Percentiles rank a stretch among this genome's conserved stretches.
These are phyloP conservation scores for Cassiopea xamachana DNA, from an alignment of 30 jellyfish, hydroid and myxozoan genomes.

Conservation along the genomic window DNA sequence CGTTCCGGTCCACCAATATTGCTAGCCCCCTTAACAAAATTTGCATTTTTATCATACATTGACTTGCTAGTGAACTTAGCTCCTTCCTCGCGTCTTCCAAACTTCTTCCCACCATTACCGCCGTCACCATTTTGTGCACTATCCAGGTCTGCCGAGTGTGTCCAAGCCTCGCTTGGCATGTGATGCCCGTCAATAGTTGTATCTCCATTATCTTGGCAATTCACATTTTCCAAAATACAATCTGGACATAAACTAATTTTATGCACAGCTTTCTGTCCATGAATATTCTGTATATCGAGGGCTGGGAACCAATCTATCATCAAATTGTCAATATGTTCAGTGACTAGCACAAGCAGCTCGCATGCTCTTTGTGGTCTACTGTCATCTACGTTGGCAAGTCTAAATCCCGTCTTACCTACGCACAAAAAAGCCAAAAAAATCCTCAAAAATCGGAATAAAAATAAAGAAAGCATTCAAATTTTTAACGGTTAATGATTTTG, in stretches of 20 bases:
- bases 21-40: no score
- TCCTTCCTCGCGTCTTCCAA: not conserved
- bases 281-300: conserved; percentile 64
- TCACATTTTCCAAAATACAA: conserved; percentile 52
- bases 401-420: conserved; percentile 63
- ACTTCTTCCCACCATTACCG: not conserved
- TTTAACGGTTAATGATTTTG: no score
- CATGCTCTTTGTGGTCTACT: conserved; percentile 74
- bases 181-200: not conserved
- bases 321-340: conserved; percentile 91
- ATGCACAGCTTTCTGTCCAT: conserved; percentile 64
- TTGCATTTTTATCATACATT: not conserved
- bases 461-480: no score
- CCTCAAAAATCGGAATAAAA: not conserved
- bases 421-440: not conserved
- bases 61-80: not conserved
- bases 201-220: not conserved
- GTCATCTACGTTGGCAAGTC: conserved; percentile 71
- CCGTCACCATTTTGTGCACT: not conserved
- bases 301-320: conserved; percentile 88
- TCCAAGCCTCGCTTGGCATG: not conserved
- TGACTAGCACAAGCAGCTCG: conserved; percentile 77
- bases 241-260: conserved; percentile 84
- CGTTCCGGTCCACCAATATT: not conserved
- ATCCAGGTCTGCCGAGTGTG: not conserved